These are phyloP conservation scores for Montifringilla adamsi DNA, from an alignment of 2,113 vertebrate genomes.

Conservation along the genomic window DNA sequence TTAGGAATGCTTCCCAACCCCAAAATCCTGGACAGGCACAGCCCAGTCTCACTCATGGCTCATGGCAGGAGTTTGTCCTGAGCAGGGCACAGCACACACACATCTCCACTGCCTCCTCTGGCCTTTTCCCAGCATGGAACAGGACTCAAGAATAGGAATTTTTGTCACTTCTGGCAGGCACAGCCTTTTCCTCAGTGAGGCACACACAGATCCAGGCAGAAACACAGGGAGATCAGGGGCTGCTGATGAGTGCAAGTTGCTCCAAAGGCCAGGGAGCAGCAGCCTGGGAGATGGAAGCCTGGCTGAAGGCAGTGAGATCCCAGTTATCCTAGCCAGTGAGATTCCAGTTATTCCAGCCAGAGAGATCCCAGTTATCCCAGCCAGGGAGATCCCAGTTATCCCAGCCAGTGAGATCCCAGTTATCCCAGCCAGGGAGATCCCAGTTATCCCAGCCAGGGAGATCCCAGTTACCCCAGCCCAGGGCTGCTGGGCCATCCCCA, in stretches of 20 bases:
- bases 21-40: not conserved
- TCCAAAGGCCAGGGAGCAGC: not conserved
- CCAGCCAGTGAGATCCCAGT: too few relatives aligned
- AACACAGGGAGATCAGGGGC: not conserved
- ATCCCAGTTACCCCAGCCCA: not conserved
- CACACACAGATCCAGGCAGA: not conserved
- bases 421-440: too few relatives aligned
- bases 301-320: not conserved
- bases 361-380: too few relatives aligned
- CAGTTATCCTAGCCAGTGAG: not conserved
- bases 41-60: not conserved
- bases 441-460: not conserved
- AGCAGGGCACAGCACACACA: not conserved
- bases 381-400: too few relatives aligned
- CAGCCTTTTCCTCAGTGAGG: not conserved
- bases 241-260: not conserved
- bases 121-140: not conserved
- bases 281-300: not conserved
- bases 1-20: not conserved
- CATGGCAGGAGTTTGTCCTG: rapidly evolving
- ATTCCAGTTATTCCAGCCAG: not conserved
- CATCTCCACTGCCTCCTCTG: not conserved
- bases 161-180: not conserved
- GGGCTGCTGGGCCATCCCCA: not conserved
- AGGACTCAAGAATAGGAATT: not conserved